Percentiles rank a stretch among this genome's conserved stretches.
phyloP scores from a whole-genome alignment of 2,113 vertebrate genomes.

The Sus scrofa region DNA sequence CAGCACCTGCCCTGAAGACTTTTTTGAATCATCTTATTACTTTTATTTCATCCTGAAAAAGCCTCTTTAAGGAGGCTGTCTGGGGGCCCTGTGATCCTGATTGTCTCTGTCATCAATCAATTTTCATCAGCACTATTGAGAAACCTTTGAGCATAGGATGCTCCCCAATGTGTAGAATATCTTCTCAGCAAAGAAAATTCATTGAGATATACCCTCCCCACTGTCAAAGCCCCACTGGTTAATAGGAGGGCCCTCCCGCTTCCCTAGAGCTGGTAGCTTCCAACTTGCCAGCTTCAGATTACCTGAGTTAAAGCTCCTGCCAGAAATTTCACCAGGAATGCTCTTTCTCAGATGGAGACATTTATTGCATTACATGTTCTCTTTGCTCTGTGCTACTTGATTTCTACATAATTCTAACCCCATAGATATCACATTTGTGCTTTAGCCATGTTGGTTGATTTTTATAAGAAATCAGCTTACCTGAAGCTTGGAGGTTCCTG shows the following conservation, averaged over 20 bases:
- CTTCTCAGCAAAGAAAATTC: conserved; percentile 66
- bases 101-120: conserved; percentile 72
- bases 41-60: conserved; percentile 72
- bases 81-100: conserved; percentile 52
- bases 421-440: conserved; percentile 24
- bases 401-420: conserved; percentile 61
- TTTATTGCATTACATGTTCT: conserved; percentile 20
- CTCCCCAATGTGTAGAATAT: conserved; percentile 34
- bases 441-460: conserved; percentile 61
- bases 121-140: conserved; percentile 51
- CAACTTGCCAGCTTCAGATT: conserved; percentile 31
- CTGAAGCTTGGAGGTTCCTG: background rate
- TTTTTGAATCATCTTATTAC: conserved; percentile 58
- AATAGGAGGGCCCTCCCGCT: conserved; percentile 1
- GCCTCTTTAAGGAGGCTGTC: conserved; percentile 48
- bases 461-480: conserved; percentile 59
- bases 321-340: conserved; percentile 64
- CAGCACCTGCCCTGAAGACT: conserved; percentile 25
- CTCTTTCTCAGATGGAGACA: conserved; percentile 60
- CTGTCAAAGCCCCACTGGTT: conserved; percentile 48
- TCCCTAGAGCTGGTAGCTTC: background rate
- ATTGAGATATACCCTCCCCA: conserved; percentile 56
- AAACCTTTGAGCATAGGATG: conserved; percentile 39
- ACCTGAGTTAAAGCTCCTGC: conserved; percentile 43
- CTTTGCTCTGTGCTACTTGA: conserved; percentile 53